Base-by-base conservation (phyloP, 1,140 invertebrate genomes). In the Druon quercuslanigerum region DNA sequence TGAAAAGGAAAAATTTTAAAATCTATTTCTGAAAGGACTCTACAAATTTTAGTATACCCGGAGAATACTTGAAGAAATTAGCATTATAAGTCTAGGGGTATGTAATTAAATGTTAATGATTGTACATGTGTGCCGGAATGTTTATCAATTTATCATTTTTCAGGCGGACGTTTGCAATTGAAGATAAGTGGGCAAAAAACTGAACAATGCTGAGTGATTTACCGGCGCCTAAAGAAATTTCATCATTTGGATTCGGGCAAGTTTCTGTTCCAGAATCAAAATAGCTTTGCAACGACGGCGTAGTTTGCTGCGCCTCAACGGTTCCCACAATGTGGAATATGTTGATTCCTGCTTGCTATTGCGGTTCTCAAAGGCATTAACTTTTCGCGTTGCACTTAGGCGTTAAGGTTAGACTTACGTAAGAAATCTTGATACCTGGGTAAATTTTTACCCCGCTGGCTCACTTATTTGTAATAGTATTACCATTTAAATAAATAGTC, bases 231-330 rank as follows among this genome's bases (percentile, higher is more conserved):
- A 9, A 71, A 71, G 51, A 52, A 79, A 81, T 87, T 86, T 80
- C 83, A 80, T 80, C 82, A 66, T 74, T 52, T 57, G 74, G 79
- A 82, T 84, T 85, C 82, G 80, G 78, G 79, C 77, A 85, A 77
- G 81, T 82, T 85, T 75, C 79, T 77, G 56, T 74, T 72, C 77
- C 76, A 73, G 79, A 72, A 74, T 78, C 72, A 79, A 80, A 76
- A 83, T 87, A 87, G 87, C 83, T 85, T 87, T 87, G 86, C 83
- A 76, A 79, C 77, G 79, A 87, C 87, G 84, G 86, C 83, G 85
- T 86, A 87, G 86, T 76, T 81, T 81, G 83, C 83, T 75, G 86
- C 83, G 83, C 82, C 78, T 79, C 82, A 87, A 50, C 76, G 84
- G 86, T 84, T 86, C 76, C 75, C 79, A 78, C 78, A 71, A 74